These are phyloP conservation scores for Keiferia lycopersicella DNA, from an alignment of 2,888 invertebrate species.

Conservation along the genomic window DNA sequence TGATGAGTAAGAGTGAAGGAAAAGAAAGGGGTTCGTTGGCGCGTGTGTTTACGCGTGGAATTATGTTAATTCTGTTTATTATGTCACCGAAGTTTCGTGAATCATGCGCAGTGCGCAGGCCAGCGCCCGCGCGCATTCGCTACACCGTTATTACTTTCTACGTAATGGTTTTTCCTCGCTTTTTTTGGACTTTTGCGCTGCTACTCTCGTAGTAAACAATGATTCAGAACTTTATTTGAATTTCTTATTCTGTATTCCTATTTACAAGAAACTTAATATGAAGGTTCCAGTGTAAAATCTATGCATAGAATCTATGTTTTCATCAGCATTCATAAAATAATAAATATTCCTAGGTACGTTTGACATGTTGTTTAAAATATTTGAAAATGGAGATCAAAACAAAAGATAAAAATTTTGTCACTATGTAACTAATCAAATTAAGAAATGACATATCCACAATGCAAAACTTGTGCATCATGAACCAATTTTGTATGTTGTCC, in stretches of 20 bases:
- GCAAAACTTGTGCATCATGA: no score
- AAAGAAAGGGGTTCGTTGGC: slow-evolving; percentile 59
- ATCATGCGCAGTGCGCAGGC: slow-evolving; percentile 56
- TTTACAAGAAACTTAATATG: no score
- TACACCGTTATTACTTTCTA: slow-evolving; percentile 78
- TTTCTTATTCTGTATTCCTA: no score
- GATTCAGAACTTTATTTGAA: slow-evolving; percentile 10
- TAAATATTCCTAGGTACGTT: no score
- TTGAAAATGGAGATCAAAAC: no score
- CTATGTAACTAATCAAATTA: no score
- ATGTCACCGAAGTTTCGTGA: slow-evolving; percentile 77
- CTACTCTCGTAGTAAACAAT: slow-evolving; percentile 14
- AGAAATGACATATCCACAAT: no score
- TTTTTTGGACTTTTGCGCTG: slow-evolving; percentile 25
- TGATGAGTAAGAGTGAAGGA: slow-evolving; percentile 63
- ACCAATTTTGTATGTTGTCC: background rate
- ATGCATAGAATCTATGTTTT: no score
- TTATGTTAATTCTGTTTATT: slow-evolving; percentile 77
- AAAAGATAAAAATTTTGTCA: no score
- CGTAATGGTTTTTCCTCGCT: slow-evolving; percentile 48
- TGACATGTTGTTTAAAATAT: no score
- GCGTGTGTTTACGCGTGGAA: slow-evolving; percentile 49
- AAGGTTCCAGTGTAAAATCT: no score
- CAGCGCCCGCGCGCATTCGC: slow-evolving; percentile 30
- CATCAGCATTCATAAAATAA: no score